Percentiles rank a stretch among this genome's conserved stretches.
Evolutionary conservation across 2,888 invertebrate genomes (phyloP).

Genomic region (Dugesia japonica): DNA sequence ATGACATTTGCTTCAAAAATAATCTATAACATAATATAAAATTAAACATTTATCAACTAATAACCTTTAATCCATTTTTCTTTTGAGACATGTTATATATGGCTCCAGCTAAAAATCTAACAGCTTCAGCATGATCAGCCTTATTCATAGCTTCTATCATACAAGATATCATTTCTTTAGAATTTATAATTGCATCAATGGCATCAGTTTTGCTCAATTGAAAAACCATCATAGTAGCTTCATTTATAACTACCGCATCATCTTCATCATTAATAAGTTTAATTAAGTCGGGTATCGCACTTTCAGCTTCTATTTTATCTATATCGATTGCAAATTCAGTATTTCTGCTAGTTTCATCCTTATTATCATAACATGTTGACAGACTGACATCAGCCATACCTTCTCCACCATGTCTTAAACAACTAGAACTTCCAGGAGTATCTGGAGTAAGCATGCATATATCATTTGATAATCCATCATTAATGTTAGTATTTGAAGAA

Average conservation of each 20-base stretch:
- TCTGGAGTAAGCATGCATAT: slow-evolving; percentile 33
- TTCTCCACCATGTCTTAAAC: slow-evolving; percentile 30
- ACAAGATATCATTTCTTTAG: slow-evolving; percentile 63
- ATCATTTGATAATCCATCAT: slow-evolving; percentile 29
- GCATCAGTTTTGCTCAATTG: slow-evolving; percentile 95
- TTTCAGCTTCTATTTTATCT: slow-evolving; percentile 29
- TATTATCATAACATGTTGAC: slow-evolving; percentile 10
- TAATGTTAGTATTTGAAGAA: neutral
- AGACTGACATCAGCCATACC: slow-evolving; percentile 27
- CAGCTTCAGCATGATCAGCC: slow-evolving; percentile 85
- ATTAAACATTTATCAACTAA: too few species aligned
- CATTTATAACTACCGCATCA: slow-evolving; percentile 58
- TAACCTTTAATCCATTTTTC: slow-evolving; percentile 81
- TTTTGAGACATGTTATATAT: slow-evolving; percentile 93
- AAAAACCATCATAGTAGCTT: slow-evolving; percentile 98
- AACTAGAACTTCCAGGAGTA: slow-evolving; percentile 30
- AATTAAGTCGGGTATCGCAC: slow-evolving; percentile 33
- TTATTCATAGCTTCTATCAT: slow-evolving; percentile 82
- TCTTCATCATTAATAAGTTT: slow-evolving; percentile 39
- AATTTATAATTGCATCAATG: slow-evolving; percentile 44
- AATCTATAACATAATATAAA: too few species aligned
- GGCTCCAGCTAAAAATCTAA: slow-evolving; percentile 87
- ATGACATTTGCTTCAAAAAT: slow-evolving; percentile 98
- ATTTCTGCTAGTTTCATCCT: slow-evolving; percentile 26
- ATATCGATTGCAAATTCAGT: slow-evolving; percentile 24